Evolutionary conservation across 2,797 vertebrate species (phyloP).

Genomic region (Ctenochaetus hawaiiensis): DNA sequence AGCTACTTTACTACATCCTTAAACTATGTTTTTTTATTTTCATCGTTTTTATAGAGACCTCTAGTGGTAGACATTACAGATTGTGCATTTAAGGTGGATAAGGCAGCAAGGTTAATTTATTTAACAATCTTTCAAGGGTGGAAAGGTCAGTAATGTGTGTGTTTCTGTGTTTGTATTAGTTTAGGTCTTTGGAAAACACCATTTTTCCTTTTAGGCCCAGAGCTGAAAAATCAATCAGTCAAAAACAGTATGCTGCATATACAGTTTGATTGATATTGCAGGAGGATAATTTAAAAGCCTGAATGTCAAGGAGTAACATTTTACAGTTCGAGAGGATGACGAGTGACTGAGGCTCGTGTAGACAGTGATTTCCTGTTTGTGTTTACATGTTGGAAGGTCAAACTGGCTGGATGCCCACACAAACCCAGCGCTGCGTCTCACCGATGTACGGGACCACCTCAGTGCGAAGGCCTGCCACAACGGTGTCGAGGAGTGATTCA

Average conservation of each 20-base stretch:
- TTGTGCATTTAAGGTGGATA: too few relatives aligned
- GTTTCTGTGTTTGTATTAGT: too few relatives aligned
- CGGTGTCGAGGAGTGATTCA: slow-evolving; percentile 58
- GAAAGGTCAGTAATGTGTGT: too few relatives aligned
- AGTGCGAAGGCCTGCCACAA: slow-evolving; percentile 34
- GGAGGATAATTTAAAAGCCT: slow-evolving; percentile 1
- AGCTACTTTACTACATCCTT: too few relatives aligned
- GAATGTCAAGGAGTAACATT: slow-evolving; percentile 21
- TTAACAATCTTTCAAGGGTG: too few relatives aligned
- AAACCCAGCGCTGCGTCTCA: slow-evolving; percentile 50
- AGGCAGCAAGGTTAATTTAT: too few relatives aligned
- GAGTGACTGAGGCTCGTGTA: slow-evolving; percentile 33
- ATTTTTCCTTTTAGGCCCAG: too few relatives aligned
- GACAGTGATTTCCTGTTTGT: slow-evolving; percentile 62
- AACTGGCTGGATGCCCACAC: slow-evolving; percentile 64
- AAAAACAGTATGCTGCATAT: not conserved
- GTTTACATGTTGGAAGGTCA: slow-evolving; percentile 57
- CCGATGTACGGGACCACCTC: slow-evolving; percentile 55
- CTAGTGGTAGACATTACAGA: too few relatives aligned
- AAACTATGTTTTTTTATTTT: too few relatives aligned
- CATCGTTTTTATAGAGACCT: too few relatives aligned
- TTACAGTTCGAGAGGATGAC: slow-evolving; percentile 10
- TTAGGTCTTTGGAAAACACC: too few relatives aligned
- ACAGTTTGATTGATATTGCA: not conserved
- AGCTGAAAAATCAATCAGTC: not conserved